A percentile compares a stretch with the other conserved stretches of the same genome.
Evolutionary conservation across 2,888 invertebrate genomes (phyloP).

Genomic region (Cataglyphis livida): DNA sequence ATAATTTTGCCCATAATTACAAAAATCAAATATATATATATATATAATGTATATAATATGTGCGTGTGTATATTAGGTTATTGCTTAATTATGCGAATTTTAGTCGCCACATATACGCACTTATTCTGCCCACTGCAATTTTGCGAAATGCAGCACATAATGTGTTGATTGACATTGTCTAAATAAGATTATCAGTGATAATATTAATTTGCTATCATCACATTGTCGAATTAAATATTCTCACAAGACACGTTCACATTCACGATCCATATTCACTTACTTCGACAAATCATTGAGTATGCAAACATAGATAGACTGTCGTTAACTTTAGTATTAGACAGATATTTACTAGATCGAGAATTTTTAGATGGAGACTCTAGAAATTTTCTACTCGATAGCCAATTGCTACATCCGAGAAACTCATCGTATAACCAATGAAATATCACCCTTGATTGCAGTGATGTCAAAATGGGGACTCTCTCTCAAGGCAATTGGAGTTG

Average conservation of each 20-base stretch:
- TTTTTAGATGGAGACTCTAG: too few relatives aligned
- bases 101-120: slow-evolving; percentile 51
- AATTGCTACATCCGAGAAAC: too few relatives aligned
- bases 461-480: too few relatives aligned
- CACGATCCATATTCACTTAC: background rate
- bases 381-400: too few relatives aligned
- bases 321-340: too few relatives aligned
- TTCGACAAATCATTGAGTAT: too few relatives aligned
- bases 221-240: background rate
- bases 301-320: too few relatives aligned
- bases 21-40: background rate
- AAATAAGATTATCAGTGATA: background rate
- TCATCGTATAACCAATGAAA: too few relatives aligned
- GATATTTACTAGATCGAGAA: too few relatives aligned
- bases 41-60: background rate
- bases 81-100: slow-evolving; percentile 6
- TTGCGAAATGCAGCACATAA: slow-evolving; percentile 67
- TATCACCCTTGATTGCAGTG: too few relatives aligned
- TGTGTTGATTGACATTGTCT: slow-evolving; percentile 67
- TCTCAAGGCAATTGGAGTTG: background rate
- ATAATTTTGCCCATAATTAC: background rate
- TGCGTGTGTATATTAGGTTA: slow-evolving; percentile 36
- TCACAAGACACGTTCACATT: background rate
- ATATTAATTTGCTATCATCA: background rate
- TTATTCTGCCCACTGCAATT: slow-evolving; percentile 37